These are phyloP conservation scores for Climacteris rufus DNA, from an alignment of 2,113 vertebrate species.

Conservation along the genomic window DNA sequence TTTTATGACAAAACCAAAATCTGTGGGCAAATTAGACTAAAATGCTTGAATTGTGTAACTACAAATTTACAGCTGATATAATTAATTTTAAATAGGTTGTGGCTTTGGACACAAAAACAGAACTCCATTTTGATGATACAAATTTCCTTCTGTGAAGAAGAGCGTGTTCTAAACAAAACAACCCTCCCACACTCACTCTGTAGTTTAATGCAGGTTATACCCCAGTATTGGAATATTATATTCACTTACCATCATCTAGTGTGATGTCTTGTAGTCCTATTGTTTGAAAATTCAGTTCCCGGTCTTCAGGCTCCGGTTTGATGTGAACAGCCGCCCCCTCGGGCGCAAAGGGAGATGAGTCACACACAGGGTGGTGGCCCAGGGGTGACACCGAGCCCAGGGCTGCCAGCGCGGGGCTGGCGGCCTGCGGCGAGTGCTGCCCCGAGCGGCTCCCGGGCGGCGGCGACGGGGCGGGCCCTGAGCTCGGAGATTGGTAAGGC, in stretches of 20 bases:
- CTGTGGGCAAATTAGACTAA: neutral
- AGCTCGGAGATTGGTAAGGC: conserved; percentile 89
- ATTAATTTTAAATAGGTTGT: neutral
- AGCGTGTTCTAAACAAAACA: neutral
- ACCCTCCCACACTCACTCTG: neutral
- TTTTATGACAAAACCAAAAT: neutral
- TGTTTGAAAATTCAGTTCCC: conserved; percentile 88
- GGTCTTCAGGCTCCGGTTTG: conserved; percentile 93
- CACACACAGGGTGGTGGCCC: conserved; percentile 72
- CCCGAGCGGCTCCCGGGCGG: conserved; percentile 82
- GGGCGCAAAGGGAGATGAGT: conserved; percentile 81
- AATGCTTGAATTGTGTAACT: neutral
- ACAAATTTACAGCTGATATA: neutral
- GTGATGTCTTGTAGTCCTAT: conserved; percentile 98
- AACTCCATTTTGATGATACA: neutral
- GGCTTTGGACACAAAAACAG: neutral
- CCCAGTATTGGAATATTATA: neutral
- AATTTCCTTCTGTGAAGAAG: neutral
- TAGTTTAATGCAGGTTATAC: neutral
- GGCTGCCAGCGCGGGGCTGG: conserved; percentile 78
- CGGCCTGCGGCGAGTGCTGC: conserved; percentile 87
- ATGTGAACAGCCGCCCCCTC: conserved; percentile 82
- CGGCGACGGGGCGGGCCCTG: conserved; percentile 77
- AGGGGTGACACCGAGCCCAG: conserved; percentile 76
- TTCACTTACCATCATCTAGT: conserved; percentile 93